These are phyloP conservation scores for Argyresthia goedartella DNA, from an alignment of 2,888 invertebrate genomes.

Conservation along the genomic window DNA sequence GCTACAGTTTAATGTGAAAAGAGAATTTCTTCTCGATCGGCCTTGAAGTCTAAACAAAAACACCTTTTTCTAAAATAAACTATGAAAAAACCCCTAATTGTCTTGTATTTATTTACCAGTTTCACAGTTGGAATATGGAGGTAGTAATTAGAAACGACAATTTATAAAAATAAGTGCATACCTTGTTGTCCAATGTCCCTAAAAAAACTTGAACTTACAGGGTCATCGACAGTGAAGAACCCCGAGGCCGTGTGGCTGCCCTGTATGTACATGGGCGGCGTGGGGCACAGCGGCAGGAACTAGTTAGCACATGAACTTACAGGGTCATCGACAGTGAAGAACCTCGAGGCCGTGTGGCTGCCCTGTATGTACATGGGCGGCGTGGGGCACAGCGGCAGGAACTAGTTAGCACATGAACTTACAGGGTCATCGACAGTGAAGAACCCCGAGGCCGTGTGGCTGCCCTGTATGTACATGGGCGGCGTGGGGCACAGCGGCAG, in stretches of 20 bases:
- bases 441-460: conserved; percentile 90
- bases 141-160: too few species aligned
- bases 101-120: too few species aligned
- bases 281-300: conserved; percentile 86
- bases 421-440: conserved; percentile 87
- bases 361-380: conserved; percentile 97
- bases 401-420: conserved; percentile 69
- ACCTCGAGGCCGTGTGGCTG: conserved; percentile 95
- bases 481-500: conserved; percentile 85
- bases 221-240: conserved; percentile 92
- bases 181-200: too few species aligned
- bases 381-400: conserved; percentile 90
- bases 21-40: too few species aligned
- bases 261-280: conserved; percentile 88
- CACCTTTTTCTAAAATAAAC: too few species aligned
- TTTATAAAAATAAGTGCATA: too few species aligned
- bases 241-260: conserved; percentile 92
- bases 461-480: conserved; percentile 91
- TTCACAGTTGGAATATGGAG: too few species aligned
- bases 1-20: too few species aligned
- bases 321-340: conserved; percentile 91
- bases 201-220: conserved; percentile 21
- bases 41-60: too few species aligned
- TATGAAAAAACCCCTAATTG: too few species aligned
- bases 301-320: too few species aligned